Evolutionary conservation across 2,113 vertebrate genomes (phyloP).

Genomic region (Coracopsis vasa): DNA sequence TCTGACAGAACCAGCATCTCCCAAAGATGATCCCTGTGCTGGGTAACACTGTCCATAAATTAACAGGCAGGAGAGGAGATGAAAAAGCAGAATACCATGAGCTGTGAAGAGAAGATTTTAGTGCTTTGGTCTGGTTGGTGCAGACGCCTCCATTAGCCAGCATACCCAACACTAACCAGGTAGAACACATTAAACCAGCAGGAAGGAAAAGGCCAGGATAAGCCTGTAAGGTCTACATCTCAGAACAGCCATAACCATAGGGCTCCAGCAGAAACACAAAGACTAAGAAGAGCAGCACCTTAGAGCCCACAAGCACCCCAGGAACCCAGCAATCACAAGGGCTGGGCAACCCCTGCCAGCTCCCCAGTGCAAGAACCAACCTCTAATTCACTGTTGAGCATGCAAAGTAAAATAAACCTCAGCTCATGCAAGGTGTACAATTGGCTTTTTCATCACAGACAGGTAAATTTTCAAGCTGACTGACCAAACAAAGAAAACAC

Average conservation of each 20-base stretch:
- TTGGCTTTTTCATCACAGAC: neutral
- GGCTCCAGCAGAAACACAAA: neutral
- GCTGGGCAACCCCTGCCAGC: neutral
- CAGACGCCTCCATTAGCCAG: neutral
- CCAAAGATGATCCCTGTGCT: neutral
- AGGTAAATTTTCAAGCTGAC: constrained; percentile 21
- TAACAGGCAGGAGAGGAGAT: neutral
- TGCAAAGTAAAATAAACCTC: neutral
- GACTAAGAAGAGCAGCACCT: neutral
- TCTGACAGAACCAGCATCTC: neutral
- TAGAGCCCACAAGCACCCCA: rapidly evolving
- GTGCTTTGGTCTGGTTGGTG: neutral
- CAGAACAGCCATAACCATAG: neutral
- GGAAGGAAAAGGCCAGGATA: neutral
- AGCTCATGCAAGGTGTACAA: neutral
- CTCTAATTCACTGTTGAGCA: no score
- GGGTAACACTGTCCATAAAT: rapidly evolving
- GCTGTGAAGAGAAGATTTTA: neutral
- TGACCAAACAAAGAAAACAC: neutral
- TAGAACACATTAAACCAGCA: rapidly evolving
- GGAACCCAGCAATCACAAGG: rapidly evolving
- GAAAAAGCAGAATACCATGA: neutral
- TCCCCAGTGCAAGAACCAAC: neutral
- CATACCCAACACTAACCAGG: rapidly evolving
- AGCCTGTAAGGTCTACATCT: neutral